These are phyloP conservation scores for Trididemnum miniatum DNA, from an alignment of 23 tunicate species.

Conservation along the genomic window DNA sequence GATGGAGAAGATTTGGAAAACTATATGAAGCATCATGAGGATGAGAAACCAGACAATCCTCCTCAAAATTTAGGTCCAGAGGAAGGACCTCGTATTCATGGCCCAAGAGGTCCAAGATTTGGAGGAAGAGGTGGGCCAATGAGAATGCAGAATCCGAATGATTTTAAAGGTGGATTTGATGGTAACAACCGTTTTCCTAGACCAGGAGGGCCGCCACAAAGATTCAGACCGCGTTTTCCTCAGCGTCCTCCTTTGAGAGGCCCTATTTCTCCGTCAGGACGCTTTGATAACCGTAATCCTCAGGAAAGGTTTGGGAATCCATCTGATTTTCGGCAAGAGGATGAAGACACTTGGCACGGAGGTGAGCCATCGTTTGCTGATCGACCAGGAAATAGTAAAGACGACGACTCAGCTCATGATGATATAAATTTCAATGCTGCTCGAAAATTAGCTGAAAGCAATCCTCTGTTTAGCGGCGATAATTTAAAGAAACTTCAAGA, in stretches of 20 bases:
- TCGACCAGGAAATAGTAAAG: background rate
- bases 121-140: background rate
- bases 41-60: background rate
- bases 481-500: constrained; percentile 48
- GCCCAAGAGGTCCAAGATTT: constrained; percentile 27
- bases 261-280: background rate
- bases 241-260: background rate
- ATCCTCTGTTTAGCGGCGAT: constrained; percentile 52
- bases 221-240: constrained; percentile 3
- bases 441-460: constrained; percentile 25
- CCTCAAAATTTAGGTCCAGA: no score
- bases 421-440: constrained; percentile 1
- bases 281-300: background rate
- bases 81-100: background rate
- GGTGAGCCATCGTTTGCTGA: background rate
- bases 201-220: background rate
- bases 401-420: background rate
- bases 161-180: background rate
- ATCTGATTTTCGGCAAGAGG: background rate
- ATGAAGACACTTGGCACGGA: background rate
- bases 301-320: background rate
- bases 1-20: background rate
- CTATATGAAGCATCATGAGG: background rate
- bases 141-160: no score
- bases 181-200: background rate